A percentile compares a stretch with the other conserved stretches of the same genome.
These are phyloP conservation scores for Trematomus bernacchii DNA, from an alignment of 2,797 vertebrate species.

Conservation along the genomic window DNA sequence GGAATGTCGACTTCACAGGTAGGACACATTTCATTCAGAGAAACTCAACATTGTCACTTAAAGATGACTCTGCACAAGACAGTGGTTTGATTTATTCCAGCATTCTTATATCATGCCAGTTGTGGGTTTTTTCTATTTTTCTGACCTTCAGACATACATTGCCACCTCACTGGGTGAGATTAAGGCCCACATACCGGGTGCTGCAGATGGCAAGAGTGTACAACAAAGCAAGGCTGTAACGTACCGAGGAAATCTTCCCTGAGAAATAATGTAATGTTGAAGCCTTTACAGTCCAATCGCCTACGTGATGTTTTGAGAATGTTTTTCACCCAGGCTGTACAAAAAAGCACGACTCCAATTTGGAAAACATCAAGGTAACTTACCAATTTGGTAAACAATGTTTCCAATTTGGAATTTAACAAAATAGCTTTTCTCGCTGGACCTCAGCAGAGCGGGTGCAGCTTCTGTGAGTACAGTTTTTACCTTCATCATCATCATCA, in stretches of 20 bases:
- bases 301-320: slow-evolving; percentile 54
- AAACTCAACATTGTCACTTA: slow-evolving; percentile 19
- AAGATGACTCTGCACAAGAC: slow-evolving; percentile 26
- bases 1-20: slow-evolving; percentile 50
- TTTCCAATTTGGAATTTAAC: slow-evolving; percentile 99
- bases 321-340: slow-evolving; percentile 63
- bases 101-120: slow-evolving; percentile 23
- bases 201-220: slow-evolving; percentile 39
- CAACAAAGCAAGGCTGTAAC: slow-evolving; percentile 37
- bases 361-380: slow-evolving; percentile 90
- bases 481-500: slow-evolving; percentile 29
- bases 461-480: slow-evolving; percentile 60
- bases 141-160: slow-evolving; percentile 12
- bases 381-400: slow-evolving; percentile 99
- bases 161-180: slow-evolving; percentile 21
- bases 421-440: slow-evolving; percentile 83
- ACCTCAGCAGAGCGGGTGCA: slow-evolving; percentile 61
- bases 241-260: slow-evolving; percentile 76
- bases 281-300: slow-evolving; percentile 58
- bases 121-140: not conserved
- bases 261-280: slow-evolving; percentile 71
- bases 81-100: slow-evolving; percentile 55
- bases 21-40: slow-evolving; percentile 11
- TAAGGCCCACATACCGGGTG: slow-evolving; percentile 36
- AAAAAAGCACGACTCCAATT: slow-evolving; percentile 86